Evolutionary conservation across 2,888 invertebrate genomes (phyloP).

Genomic region (Microlaimidae sp.): DNA sequence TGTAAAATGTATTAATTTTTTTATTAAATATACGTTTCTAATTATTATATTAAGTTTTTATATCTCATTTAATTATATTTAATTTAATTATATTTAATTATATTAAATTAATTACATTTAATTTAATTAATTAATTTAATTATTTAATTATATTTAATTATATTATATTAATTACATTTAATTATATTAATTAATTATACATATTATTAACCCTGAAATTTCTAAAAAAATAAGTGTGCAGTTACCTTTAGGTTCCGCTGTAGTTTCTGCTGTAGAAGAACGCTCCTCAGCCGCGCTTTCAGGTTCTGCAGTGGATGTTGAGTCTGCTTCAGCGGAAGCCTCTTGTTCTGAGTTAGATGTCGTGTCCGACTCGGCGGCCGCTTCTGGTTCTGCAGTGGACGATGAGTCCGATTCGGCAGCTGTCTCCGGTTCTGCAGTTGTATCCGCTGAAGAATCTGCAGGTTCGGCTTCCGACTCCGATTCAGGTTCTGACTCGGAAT

Average conservation of each 20-base stretch:
- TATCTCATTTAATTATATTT: slow-evolving; percentile 71
- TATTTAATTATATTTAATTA: neutral
- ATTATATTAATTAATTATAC: too few relatives aligned
- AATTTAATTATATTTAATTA: slow-evolving; percentile 50
- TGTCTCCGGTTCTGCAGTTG: neutral
- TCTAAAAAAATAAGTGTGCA: too few relatives aligned
- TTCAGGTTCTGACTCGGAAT: too few relatives aligned
- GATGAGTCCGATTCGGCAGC: neutral
- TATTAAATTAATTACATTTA: neutral
- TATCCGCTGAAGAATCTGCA: too few relatives aligned
- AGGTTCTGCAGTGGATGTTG: neutral
- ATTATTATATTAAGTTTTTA: too few relatives aligned
- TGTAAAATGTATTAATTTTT: too few relatives aligned
- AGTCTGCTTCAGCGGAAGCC: neutral
- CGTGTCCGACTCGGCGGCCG: neutral
- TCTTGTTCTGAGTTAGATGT: neutral
- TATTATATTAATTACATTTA: neutral
- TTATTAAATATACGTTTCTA: too few relatives aligned
- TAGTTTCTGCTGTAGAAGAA: too few relatives aligned
- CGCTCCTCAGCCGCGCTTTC: too few relatives aligned
- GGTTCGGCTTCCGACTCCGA: too few relatives aligned
- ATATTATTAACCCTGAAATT: too few relatives aligned
- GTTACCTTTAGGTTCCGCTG: too few relatives aligned
- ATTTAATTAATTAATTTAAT: neutral
- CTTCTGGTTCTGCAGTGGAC: neutral